Conservation (phyloP, 2,113 vertebrate genomes). For the Ceyx cyanopectus region DNA sequence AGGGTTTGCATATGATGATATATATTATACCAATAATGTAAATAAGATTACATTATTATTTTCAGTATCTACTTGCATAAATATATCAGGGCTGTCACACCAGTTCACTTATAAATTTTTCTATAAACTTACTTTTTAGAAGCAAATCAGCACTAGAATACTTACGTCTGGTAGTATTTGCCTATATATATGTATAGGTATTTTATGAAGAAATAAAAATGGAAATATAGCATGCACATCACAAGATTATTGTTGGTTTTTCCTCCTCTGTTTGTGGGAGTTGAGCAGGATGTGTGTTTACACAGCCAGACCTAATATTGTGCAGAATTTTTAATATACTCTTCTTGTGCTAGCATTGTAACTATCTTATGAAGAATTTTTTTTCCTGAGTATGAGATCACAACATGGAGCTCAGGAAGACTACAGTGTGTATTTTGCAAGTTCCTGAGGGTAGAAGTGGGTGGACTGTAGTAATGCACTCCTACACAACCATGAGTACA, state of each 20-base stretch:
- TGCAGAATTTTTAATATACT: conserved; percentile 28
- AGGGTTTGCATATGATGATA: conserved; percentile 9
- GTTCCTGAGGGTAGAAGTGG: conserved; percentile 15
- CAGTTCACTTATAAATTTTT: neutral
- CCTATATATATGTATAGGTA: neutral
- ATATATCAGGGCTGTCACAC: neutral
- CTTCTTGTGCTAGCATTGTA: neutral
- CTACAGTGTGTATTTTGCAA: neutral
- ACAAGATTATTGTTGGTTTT: neutral
- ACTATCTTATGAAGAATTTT: neutral
- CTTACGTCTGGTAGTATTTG: conserved; percentile 21
- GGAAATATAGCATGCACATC: neutral
- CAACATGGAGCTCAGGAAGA: neutral
- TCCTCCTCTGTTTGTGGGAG: neutral
- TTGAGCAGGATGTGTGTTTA: neutral
- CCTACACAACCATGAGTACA: neutral
- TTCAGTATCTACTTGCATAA: neutral
- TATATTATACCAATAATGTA: conserved; percentile 44
- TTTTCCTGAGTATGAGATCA: neutral
- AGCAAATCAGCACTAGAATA: neutral
- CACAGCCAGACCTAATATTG: neutral
- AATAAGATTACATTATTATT: neutral
- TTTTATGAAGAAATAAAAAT: conserved; percentile 36
- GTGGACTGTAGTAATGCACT: conserved; percentile 24
- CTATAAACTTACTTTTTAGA: neutral